Percentiles rank a stretch among this genome's conserved stretches.
Evolutionary conservation across 2,888 invertebrate species (phyloP).

Genomic region (Calliphora vomitoria): DNA sequence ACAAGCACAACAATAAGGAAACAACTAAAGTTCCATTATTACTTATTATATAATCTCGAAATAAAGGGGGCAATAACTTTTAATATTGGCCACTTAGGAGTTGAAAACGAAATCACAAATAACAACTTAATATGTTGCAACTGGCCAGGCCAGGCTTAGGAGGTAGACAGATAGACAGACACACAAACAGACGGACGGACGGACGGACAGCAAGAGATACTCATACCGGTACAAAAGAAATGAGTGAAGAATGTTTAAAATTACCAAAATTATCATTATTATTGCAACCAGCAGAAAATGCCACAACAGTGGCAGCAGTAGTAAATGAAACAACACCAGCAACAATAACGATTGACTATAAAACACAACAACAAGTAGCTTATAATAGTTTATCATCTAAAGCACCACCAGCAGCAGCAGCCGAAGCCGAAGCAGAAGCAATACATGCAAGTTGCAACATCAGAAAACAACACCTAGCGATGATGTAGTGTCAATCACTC

Average conservation of each 20-base stretch:
- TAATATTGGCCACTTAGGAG: slow-evolving; percentile 50
- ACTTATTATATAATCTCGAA: slow-evolving; percentile 45
- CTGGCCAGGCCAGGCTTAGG: not conserved
- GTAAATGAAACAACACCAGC: slow-evolving; percentile 10
- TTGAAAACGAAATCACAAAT: slow-evolving; percentile 56
- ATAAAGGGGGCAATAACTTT: slow-evolving; percentile 63
- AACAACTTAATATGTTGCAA: slow-evolving; percentile 52
- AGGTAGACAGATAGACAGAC: slow-evolving; percentile 14
- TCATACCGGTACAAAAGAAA: slow-evolving; percentile 30
- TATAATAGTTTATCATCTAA: slow-evolving; percentile 45
- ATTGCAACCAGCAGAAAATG: slow-evolving; percentile 42
- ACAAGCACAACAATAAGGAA: not conserved
- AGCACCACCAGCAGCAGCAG: slow-evolving; percentile 36
- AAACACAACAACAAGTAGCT: slow-evolving; percentile 57
- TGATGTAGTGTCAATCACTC: slow-evolving; percentile 74
- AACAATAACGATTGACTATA: slow-evolving; percentile 48
- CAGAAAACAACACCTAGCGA: slow-evolving; percentile 75
- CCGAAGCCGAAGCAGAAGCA: slow-evolving; percentile 15
- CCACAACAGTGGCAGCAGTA: slow-evolving; percentile 69
- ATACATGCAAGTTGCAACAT: slow-evolving; percentile 39
- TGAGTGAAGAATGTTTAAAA: slow-evolving; percentile 69
- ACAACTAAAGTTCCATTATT: not conserved
- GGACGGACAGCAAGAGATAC: not conserved
- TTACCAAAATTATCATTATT: slow-evolving; percentile 69
- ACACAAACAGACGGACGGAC: not conserved